These are phyloP conservation scores for Turdus rufiventris DNA, from an alignment of 2,113 vertebrate species.

Conservation along the genomic window DNA sequence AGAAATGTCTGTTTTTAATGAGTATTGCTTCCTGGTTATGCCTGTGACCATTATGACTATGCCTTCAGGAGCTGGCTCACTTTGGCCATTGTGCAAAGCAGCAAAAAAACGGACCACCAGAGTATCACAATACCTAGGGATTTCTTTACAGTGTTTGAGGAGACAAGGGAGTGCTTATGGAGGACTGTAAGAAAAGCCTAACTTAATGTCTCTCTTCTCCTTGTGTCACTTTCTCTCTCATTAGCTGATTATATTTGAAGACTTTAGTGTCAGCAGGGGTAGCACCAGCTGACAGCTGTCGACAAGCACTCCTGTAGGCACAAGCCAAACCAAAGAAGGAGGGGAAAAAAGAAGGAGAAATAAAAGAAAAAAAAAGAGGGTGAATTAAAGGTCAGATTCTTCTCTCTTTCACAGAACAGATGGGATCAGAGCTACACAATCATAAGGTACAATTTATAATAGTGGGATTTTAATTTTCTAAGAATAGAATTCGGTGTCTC, in stretches of 20 bases:
- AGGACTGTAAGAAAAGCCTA: not conserved
- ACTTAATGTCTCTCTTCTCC: not conserved
- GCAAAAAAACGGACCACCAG: not conserved
- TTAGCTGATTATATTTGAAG: not conserved
- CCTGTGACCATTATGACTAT: no score
- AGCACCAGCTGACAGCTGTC: not conserved
- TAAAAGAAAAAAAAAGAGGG: not conserved
- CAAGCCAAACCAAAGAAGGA: not conserved
- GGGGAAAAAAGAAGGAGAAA: not conserved
- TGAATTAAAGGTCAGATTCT: not conserved
- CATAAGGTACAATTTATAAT: not conserved
- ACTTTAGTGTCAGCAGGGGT: not conserved
- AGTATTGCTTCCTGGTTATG: not conserved
- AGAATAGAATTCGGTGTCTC: not conserved
- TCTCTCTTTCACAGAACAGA: not conserved
- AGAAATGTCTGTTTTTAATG: not conserved
- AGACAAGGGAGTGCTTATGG: no score
- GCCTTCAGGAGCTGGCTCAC: not conserved
- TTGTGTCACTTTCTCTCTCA: not conserved
- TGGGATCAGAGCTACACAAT: not conserved
- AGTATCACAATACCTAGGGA: not conserved
- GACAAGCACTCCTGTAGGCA: not conserved
- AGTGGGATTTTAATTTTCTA: not conserved
- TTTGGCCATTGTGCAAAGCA: not conserved
- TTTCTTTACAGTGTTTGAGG: no score